These are phyloP conservation scores for Hiodon alosoides DNA, from an alignment of 2,113 vertebrate species.

Conservation along the genomic window DNA sequence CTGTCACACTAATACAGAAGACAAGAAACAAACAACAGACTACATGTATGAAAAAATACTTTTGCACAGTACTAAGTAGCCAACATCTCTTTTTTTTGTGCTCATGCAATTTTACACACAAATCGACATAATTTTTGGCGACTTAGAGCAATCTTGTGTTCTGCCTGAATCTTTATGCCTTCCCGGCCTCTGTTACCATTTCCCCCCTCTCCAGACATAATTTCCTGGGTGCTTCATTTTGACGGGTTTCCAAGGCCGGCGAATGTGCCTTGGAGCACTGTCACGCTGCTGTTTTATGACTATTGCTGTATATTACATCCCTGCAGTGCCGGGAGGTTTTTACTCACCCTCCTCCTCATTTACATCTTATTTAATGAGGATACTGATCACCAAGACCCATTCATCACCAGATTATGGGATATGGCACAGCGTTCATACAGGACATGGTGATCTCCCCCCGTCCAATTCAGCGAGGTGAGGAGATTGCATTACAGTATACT, in stretches of 20 bases:
- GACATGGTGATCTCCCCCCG: conserved; percentile 6
- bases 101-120: no score
- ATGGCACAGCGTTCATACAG: no score
- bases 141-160: conserved; percentile 33
- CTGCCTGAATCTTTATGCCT: conserved; percentile 26
- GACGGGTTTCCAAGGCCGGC: conserved; percentile 35
- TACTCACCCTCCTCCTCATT: conserved; percentile 40
- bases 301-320: conserved; percentile 43
- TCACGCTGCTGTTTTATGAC: conserved; percentile 44
- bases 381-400: conserved; percentile 47
- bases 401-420: conserved; percentile 31
- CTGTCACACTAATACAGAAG: no score
- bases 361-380: conserved; percentile 52
- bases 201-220: conserved; percentile 30
- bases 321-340: conserved; percentile 36
- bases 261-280: conserved; percentile 36
- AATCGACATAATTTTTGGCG: conserved; percentile 35
- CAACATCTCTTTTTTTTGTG: no score
- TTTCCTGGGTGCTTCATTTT: conserved; percentile 47
- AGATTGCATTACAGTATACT: conserved; percentile 29
- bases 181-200: conserved; percentile 29
- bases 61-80: no score
- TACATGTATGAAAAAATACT: no score
- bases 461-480: conserved; percentile 19
- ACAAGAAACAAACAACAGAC: no score